Base-by-base conservation (phyloP, 2,113 vertebrate species). In the Tyrannus savana region DNA sequence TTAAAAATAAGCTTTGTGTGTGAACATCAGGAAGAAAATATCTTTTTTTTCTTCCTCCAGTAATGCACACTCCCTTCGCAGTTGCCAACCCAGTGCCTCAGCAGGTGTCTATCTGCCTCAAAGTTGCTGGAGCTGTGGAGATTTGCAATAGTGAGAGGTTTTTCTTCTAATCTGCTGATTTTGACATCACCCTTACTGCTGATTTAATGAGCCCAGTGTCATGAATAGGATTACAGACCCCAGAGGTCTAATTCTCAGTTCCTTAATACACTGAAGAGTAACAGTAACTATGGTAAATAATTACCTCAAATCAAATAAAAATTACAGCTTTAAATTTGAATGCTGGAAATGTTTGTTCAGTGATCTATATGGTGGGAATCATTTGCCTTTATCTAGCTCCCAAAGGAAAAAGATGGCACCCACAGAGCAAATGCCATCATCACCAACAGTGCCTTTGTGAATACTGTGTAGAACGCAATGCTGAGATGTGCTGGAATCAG, bases 201-300 rank as follows among this genome's bases (percentile, higher is more conserved):
- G 89, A 82, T 89, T 96, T 95, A 95, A 95, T 95, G 80, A 96
- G 62, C n/a, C 87, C 53, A 35, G 53, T 87, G 80, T 96, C 92
- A 90, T 84, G 92, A 94, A 95, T 84, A 88, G 76, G 85, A 95
- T 96, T 93, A 96, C 47, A 92, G 86, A 93, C 69, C 83, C 60
- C 92, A 88, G 86, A 94, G 83, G 64, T 88, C 86, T 92, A 94
- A 90, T 96, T 95, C 83, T 92, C 64, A 58, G n/a, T 35, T 95
- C 44, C 80, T 89, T 83, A 90, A 84, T 89, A 96, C 83, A 50
- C 69, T 77, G 69, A 87, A 90, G 83, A 82, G 68, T 81, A 93
- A 90, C 66, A 89, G 93, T 89, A 95, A 75, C 92, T 95, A 92
- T 92, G 86, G 96, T 39, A 95, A 95, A 96, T 96, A 92, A 94